Base-by-base conservation (phyloP, 2,113 vertebrate genomes). In the Prionailurus viverrinus region DNA sequence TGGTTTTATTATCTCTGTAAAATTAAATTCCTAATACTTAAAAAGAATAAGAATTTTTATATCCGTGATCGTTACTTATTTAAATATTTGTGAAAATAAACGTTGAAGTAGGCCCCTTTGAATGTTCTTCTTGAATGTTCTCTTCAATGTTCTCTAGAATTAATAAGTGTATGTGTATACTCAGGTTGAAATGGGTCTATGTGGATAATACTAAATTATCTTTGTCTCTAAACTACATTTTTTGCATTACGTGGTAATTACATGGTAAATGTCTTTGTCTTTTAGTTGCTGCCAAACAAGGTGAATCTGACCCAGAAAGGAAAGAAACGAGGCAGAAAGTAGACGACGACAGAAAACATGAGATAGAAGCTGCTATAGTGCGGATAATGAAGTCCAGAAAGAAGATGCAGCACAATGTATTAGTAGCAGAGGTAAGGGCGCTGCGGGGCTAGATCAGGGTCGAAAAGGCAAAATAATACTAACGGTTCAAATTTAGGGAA, bases 321-420 rank as follows among this genome's bases (percentile, higher is more conserved):
- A 99, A 99, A 98, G 99, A 99, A 99, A 99, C 99, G 4, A 99
- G 99, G 95, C 99, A 99, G 98, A 99, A 99, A 98, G 99, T 99
- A 97, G 99, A 99, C n/a, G 99, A 99, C 19, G 99, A 99, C 99
- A 99, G 99, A 98, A 99, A 99, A 98, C 99, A 99, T 89, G 99
- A 99, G 99, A 99, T 99, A 97, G 99, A 99, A 98, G 99, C 99
- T 97, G 99, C 99, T 98, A 99, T 99, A 97, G 99, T 99, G 87
- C 99, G 99, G 97, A 99, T 99, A 98, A 99, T 99, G 99, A 99
- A 99, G 98, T 99, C 99, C 65, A 99, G 99, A 96, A 99, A 99
- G 99, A 99, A 99, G 99, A 99, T 99, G 99, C 99, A 99, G 97
- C 99, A 99, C 99, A 99, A 99, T 25, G 99, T 99, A 95, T 98